Evolutionary conservation across 1,140 invertebrate species (phyloP), one percentile per base, ranked within the genome.

Genomic region (Lepeophtheirus salmonis): DNA sequence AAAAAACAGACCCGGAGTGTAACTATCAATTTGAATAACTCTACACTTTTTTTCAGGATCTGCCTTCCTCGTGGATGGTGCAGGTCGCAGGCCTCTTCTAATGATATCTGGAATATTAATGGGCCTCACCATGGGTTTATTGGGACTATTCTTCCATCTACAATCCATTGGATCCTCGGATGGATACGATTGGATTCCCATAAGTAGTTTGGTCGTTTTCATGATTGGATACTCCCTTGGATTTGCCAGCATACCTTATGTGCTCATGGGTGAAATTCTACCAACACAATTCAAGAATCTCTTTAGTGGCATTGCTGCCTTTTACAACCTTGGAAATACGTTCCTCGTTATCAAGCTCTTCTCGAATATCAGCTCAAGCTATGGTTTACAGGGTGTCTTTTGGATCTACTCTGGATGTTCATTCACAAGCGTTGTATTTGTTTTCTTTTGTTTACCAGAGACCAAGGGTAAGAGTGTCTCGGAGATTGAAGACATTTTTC

Each of bases 381-480:
- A 73, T 20, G 68, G 68, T 1, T 56, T 65, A 52, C 63, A 65
- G 41, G 68, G 65, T 3, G 69, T 70, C 18, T 82, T 77, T 66
- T 78, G 76, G 69, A 68, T 77, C 21, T 80, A 75, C 63, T 70
- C 83, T 0, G 71, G 71, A 73, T 70, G 75, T 79, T 72, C 75
- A 10, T 66, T 75, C 14, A 25, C 74, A 14, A 75, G 74, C 0
- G 74, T 77, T 62, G 60, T 81, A 4, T 80, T 84, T 64, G 75
- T 82, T 50, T 80, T 74, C 58, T 73, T 80, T 52, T 80, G 74
- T 61, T 70, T 88, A 14, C 84, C 84, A n/a, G 86, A 89, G 70
- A 89, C 84, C 0, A 86, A 84, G 68, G 81, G 80, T 6, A 78
- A 79, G 65, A 78, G 76, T 1, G 69, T 87, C 10, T 83, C 85